Conservation (phyloP, 1,140 invertebrate species). For the Eufriesea mexicana region DNA sequence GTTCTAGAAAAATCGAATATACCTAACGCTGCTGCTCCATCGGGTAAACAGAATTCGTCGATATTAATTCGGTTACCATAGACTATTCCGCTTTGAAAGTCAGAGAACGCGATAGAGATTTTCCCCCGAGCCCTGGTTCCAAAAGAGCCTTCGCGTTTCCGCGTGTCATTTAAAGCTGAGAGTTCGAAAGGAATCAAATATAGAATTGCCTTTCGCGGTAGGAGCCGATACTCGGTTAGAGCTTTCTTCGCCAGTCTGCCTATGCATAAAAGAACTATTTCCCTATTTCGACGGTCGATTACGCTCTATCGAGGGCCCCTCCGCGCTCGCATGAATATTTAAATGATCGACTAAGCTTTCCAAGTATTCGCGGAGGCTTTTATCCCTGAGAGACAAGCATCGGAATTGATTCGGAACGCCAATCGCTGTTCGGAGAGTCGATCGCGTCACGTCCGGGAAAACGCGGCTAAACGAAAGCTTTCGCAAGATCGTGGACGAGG, state of each 20-base stretch:
- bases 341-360: conserved; percentile 11
- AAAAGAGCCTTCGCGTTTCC: too few relatives aligned
- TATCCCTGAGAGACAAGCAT: not conserved
- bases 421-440: not conserved
- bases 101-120: too few relatives aligned
- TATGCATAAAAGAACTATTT: not conserved
- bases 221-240: not conserved
- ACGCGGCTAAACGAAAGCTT: not conserved
- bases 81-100: too few relatives aligned
- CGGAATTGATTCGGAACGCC: conserved; percentile 9
- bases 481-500: not conserved
- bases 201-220: not conserved
- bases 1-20: too few relatives aligned
- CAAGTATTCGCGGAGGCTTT: not conserved
- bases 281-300: not conserved
- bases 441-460: not conserved
- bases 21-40: too few relatives aligned
- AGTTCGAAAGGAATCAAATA: too few relatives aligned
- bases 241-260: not conserved
- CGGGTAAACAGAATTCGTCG: too few relatives aligned
- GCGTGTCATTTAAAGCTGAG: too few relatives aligned
- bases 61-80: too few relatives aligned
- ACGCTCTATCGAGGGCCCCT: not conserved
- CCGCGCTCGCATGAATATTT: conserved; percentile 13
- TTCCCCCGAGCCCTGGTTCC: too few relatives aligned